Evolutionary conservation across 2,113 vertebrate species (phyloP), one percentile per base, ranked within the genome.

Genomic region (Sisor rabdophorus): DNA sequence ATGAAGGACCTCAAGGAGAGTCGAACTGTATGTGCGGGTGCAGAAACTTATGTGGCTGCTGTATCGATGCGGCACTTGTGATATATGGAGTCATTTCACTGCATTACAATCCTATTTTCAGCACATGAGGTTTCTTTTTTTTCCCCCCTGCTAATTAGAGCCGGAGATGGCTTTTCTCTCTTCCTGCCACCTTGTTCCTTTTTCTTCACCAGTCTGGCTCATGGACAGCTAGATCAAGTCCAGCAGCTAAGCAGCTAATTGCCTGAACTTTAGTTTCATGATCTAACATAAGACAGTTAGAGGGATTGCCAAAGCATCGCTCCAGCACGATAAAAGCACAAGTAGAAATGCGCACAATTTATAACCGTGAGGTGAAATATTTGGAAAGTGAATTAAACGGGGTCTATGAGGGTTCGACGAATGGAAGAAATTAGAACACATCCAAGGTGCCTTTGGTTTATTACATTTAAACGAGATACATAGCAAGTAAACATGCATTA

Each of bases 211-310:
- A 54, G 60, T 56, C 61, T 70, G 82, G 81, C 73, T 81, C 48
- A 15, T 30, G 79, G 68, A 77, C 78, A 86, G 80, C 79, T 76
- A 80, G 83, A 73, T 56, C 55, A 59, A 73, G 81, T 85, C 81
- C 80, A 89, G 87, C 40, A 82, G 84, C 86, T 86, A 88, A 83
- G 81, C 70, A 87, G 85, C 82, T 88, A 90, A 90, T 89, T 91
- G 82, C 87, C 89, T 90, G 88, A 90, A 84, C 83, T 87, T 91
- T 83, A 88, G 85, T 88, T 88, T 89, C 84, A 79, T 77, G 81
- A 77, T 87, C 79, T 63, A n/a, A 84, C 84, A 84, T 79, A 85
- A 71, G 87, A 87, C 85, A 88, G 85, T 85, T 86, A 74, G 24
- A 84, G 80, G 84, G 80, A 65, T 78, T 52, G 24, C 58, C 55